Conservation (phyloP, 2,888 invertebrate genomes). For the Drosophila recens region DNA sequence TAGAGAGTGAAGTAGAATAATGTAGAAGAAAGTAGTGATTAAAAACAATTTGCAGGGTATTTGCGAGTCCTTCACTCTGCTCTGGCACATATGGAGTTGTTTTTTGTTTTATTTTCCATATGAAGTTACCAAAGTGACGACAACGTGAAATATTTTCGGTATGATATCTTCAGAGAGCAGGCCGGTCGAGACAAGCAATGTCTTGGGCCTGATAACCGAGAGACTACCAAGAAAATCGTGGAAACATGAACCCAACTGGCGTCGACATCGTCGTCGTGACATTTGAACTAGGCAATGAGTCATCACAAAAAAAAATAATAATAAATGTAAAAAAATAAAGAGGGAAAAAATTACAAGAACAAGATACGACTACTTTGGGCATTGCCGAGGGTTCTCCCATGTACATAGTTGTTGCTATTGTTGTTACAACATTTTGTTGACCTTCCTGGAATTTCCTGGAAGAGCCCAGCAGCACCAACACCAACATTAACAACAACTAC, state of each 20-base stretch:
- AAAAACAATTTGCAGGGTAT: slow-evolving; percentile 9
- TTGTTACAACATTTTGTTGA: slow-evolving; percentile 45
- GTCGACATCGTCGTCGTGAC: slow-evolving; percentile 50
- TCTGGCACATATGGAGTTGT: not conserved
- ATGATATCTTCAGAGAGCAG: slow-evolving; percentile 47
- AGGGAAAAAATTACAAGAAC: slow-evolving; percentile 3
- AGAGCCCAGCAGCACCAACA: slow-evolving; percentile 8
- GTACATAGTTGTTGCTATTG: slow-evolving; percentile 17
- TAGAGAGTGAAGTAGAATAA: not conserved
- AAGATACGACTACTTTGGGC: slow-evolving; percentile 34
- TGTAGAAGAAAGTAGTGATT: not conserved
- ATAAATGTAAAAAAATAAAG: not conserved
- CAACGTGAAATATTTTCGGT: slow-evolving; percentile 47
- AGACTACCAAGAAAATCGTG: slow-evolving; percentile 46
- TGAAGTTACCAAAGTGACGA: slow-evolving; percentile 54
- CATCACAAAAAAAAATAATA: slow-evolving; percentile 57
- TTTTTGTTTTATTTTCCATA: slow-evolving; percentile 24
- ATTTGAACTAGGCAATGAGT: slow-evolving; percentile 74
- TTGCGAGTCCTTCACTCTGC: not conserved
- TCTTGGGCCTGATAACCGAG: slow-evolving; percentile 53
- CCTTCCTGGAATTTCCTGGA: slow-evolving; percentile 56
- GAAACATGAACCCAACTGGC: slow-evolving; percentile 60
- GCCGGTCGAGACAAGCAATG: slow-evolving; percentile 38
- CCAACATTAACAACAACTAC: not conserved
- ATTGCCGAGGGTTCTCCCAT: slow-evolving; percentile 22